Percentiles rank a stretch among this genome's conserved stretches.
Conservation (phyloP, 2,797 vertebrate genomes). For the Babyrousa celebensis region DNA sequence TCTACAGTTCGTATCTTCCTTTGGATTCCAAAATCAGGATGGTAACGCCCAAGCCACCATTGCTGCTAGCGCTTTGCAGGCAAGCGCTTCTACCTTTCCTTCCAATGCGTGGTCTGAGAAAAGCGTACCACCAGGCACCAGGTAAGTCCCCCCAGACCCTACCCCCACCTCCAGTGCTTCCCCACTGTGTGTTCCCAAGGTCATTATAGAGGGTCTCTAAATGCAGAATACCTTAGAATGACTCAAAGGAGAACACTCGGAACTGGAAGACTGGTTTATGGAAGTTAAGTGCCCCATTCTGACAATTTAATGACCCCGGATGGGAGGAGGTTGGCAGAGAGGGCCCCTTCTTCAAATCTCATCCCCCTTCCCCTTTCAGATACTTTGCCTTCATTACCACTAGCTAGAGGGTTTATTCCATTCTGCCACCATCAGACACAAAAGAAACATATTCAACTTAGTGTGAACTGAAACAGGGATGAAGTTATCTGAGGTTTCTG, state of each 20-base stretch:
- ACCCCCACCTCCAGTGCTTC: background rate
- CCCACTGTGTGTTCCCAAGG: background rate
- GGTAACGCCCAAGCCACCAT: background rate
- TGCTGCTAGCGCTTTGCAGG: background rate
- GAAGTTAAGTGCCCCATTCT: background rate
- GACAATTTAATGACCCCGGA: background rate
- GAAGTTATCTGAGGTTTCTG: background rate
- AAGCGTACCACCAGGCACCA: background rate
- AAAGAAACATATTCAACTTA: background rate
- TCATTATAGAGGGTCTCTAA: background rate
- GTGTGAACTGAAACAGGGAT: conserved; percentile 13
- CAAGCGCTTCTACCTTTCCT: background rate
- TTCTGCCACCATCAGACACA: background rate
- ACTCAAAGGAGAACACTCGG: background rate
- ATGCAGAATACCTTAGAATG: background rate
- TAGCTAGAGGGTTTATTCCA: background rate
- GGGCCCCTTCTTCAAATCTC: background rate
- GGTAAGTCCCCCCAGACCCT: background rate
- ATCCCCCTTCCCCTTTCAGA: background rate
- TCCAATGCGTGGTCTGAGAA: background rate
- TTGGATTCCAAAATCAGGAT: background rate
- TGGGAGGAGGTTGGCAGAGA: background rate
- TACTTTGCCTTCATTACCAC: background rate
- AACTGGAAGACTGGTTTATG: background rate
- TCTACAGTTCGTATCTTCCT: background rate